These are phyloP conservation scores for Amblyteles armatorius DNA, from an alignment of 2,888 invertebrate genomes.

Conservation along the genomic window DNA sequence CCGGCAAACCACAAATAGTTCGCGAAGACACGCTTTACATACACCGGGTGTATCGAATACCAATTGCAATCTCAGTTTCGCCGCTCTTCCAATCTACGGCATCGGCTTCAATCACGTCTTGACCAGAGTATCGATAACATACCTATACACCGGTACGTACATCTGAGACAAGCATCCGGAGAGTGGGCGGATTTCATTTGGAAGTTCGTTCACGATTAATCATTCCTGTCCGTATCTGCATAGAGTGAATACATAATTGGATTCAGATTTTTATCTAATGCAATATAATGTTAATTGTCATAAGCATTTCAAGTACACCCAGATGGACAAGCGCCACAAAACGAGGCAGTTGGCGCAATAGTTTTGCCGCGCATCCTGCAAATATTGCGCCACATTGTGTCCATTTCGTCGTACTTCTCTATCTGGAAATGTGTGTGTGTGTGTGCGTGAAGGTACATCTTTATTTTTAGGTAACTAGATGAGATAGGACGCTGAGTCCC, in stretches of 20 bases:
- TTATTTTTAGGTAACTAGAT: background rate
- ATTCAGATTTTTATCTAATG: background rate
- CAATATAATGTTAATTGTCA: background rate
- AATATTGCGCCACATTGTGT: too few relatives aligned
- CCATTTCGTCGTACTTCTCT: too few relatives aligned
- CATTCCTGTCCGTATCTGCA: background rate
- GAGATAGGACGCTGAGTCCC: too few relatives aligned
- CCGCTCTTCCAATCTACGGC: background rate
- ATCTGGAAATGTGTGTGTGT: too few relatives aligned
- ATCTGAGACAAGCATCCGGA: background rate
- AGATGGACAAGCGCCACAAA: too few relatives aligned
- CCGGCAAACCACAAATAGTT: background rate
- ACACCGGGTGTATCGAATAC: conserved; percentile 23
- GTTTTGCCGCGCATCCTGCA: too few relatives aligned
- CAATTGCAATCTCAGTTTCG: conserved; percentile 43
- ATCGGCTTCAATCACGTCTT: conserved; percentile 20
- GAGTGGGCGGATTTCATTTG: conserved; percentile 1
- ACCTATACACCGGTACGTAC: background rate
- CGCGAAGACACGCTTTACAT: conserved; percentile 5
- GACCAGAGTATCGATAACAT: background rate
- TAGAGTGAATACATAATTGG: background rate
- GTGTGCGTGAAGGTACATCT: background rate
- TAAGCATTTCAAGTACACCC: too few relatives aligned
- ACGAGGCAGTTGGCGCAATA: too few relatives aligned
- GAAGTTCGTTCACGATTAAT: background rate